phyloP scores from a whole-genome alignment of 2,113 vertebrate species.

The Leptobrachium leishanense region DNA sequence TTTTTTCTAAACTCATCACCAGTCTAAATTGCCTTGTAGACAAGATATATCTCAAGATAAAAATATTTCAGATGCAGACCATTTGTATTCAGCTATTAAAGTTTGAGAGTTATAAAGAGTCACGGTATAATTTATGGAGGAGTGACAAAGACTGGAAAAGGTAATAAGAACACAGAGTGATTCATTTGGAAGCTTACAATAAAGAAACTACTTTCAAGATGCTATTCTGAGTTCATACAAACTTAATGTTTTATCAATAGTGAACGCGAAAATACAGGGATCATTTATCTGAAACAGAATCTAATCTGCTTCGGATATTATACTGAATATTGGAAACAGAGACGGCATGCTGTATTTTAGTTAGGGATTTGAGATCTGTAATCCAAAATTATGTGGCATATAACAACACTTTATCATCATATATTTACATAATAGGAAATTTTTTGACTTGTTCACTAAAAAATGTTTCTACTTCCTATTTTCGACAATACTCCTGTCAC shows the following conservation, averaged over 20 bases:
- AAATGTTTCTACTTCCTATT: conserved; percentile 21
- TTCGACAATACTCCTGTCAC: conserved; percentile 22
- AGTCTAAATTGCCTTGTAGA: conserved; percentile 26
- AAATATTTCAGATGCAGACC: conserved; percentile 24
- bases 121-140: conserved; percentile 60
- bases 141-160: conserved; percentile 54
- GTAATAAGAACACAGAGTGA: conserved; percentile 60
- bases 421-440: conserved; percentile 56
- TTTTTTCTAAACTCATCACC: conserved; percentile 35
- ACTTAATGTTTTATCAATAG: conserved; percentile 56
- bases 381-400: conserved; percentile 31
- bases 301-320: conserved; percentile 49
- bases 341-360: conserved; percentile 35
- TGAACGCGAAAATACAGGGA: conserved; percentile 54
- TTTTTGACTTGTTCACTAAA: conserved; percentile 38
- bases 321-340: conserved; percentile 59
- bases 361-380: conserved; percentile 46
- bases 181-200: conserved; percentile 57
- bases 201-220: conserved; percentile 54
- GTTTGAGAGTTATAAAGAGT: conserved; percentile 54
- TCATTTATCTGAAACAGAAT: conserved; percentile 55
- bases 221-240: conserved; percentile 50
- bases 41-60: conserved; percentile 51
- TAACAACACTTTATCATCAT: conserved; percentile 45
- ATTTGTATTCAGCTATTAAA: conserved; percentile 60